Evolutionary conservation across 2,797 vertebrate genomes (phyloP), one percentile per base, ranked within the genome.

Genomic region (Rhynchonycteris naso): DNA sequence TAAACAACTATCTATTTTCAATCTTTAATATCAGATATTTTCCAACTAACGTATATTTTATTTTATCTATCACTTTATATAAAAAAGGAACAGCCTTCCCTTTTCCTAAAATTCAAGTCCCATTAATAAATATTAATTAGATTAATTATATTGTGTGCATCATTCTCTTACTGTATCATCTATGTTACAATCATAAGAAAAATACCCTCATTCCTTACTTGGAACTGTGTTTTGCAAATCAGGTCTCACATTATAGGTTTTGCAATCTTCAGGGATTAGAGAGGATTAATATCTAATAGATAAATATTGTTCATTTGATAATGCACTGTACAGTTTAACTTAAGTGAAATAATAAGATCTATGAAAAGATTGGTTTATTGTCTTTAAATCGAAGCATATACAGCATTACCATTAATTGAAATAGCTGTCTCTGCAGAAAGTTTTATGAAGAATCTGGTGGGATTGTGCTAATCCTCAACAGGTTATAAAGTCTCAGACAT

Each of bases 341-440:
- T 80, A 52, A 38, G 81, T 16, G 22, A 74, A 63, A 74, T 18
- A 63, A 15, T 69, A 68, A 71, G 68, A 79, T 71, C 65, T 83
- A 56, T 71, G 26, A 92, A 88, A 30, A 82, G 5, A 59, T 50
- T 80, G 8, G 8, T 12, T 68, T 93, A 28, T 50, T 88, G 65
- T 43, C 24, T 78, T 80, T 9, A 76, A 68, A 93, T 92, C 2
- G 71, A 80, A 88, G 74, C n/a, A 56, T 63, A 69, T 5, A 33
- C 33, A 92, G 86, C 76, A 89, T 71, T 75, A 1, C 5, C 22
- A 68, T 78, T 71, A 90, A 86, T 89, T 88, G 71, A 89, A 95
- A 94, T 21, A 56, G 54, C n/a, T 78, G 8, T 81, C 35, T 92
- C 59, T 88, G 43, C 35, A 92, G 19, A 82, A 80, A 59, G 21